Conservation (phyloP, 2,888 invertebrate species). For the Brachylomia viminalis region DNA sequence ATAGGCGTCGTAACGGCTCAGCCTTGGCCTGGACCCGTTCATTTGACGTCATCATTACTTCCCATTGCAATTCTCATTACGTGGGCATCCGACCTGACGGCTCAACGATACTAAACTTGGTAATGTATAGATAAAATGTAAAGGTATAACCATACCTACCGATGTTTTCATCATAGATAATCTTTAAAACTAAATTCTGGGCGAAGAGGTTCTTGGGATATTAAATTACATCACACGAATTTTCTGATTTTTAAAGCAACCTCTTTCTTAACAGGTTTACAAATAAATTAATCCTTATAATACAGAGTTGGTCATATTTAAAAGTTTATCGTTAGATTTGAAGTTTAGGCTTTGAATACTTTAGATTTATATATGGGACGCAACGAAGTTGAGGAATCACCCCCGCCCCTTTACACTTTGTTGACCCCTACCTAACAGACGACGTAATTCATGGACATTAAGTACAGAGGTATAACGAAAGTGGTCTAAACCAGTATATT, state of each 20-base stretch:
- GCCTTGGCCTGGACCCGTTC: neutral
- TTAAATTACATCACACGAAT: too few relatives aligned
- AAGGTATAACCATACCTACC: neutral
- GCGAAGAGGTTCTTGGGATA: neutral
- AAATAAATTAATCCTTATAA: too few relatives aligned
- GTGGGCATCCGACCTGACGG: neutral
- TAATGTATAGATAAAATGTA: neutral
- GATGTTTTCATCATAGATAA: neutral
- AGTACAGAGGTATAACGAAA: neutral
- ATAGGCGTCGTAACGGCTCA: neutral
- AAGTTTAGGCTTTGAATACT: too few relatives aligned
- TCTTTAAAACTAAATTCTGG: neutral
- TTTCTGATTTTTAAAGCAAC: too few relatives aligned
- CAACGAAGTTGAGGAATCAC: too few relatives aligned
- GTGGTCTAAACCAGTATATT: neutral
- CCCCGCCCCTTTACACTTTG: too few relatives aligned
- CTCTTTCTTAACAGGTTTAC: too few relatives aligned
- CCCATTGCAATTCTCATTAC: slow-evolving; percentile 29
- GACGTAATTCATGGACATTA: too few relatives aligned
- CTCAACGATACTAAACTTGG: slow-evolving; percentile 7
- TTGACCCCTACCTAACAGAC: too few relatives aligned
- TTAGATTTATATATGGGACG: too few relatives aligned
- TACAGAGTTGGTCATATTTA: too few relatives aligned
- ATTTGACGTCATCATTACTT: slow-evolving; percentile 42
- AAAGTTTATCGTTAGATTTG: too few relatives aligned